These are phyloP conservation scores for Oreochromis mossambicus DNA, from an alignment of 2,797 vertebrate species.

Conservation along the genomic window DNA sequence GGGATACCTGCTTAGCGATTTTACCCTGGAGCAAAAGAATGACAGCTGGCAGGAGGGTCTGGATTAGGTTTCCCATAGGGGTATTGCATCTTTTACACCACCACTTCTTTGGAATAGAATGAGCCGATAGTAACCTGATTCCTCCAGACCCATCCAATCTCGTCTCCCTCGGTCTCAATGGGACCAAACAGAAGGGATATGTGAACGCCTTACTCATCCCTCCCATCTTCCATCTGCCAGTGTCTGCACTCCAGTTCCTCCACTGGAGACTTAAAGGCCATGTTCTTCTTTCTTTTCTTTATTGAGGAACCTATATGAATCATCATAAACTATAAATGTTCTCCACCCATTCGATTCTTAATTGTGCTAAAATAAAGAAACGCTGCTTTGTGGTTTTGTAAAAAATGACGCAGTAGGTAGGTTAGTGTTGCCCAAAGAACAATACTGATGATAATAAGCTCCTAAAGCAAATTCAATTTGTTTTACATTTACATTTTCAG, in stretches of 20 bases:
- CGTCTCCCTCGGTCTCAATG: constrained; percentile 62
- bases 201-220: constrained; percentile 67
- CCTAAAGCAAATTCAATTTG: not conserved
- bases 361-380: not conserved
- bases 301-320: not conserved
- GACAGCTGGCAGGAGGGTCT: constrained; percentile 74
- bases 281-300: not conserved
- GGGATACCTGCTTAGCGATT: constrained; percentile 69
- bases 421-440: not conserved
- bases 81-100: constrained; percentile 73
- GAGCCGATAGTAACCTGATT: constrained; percentile 70
- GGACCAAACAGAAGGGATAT: constrained; percentile 71
- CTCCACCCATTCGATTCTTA: not conserved
- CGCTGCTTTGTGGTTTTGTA: not conserved
- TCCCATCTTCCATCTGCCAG: constrained; percentile 72
- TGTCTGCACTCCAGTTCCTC: constrained; percentile 52
- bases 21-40: constrained; percentile 66
- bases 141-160: constrained; percentile 71
- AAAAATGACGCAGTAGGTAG: not conserved
- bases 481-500: not conserved
- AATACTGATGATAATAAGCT: not conserved
- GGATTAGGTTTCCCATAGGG: constrained; percentile 75
- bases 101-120: constrained; percentile 64
- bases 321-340: constrained; percentile 1
- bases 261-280: constrained; percentile 47